Conservation (phyloP, 2,113 vertebrate genomes). For the Ciconia boyciana region DNA sequence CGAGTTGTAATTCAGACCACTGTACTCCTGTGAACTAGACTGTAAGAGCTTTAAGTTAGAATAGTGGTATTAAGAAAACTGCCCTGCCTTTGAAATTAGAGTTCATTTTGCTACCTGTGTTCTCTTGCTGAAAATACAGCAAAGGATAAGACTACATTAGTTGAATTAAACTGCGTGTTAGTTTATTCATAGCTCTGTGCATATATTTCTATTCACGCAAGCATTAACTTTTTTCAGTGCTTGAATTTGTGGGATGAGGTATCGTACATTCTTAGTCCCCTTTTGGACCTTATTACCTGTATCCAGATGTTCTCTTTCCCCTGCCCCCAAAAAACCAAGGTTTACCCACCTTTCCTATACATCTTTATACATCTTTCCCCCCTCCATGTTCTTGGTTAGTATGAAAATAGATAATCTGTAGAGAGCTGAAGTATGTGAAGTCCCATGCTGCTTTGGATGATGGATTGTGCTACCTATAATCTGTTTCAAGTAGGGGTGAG, state of each 20-base stretch:
- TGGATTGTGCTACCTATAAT: background rate
- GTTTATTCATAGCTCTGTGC: background rate
- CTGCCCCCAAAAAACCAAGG: background rate
- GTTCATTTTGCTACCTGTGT: background rate
- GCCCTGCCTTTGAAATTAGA: background rate
- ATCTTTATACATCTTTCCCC: background rate
- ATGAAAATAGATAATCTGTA: background rate
- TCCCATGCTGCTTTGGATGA: background rate
- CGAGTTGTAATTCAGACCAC: accelerated
- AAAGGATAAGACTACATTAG: background rate
- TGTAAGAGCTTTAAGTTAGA: background rate
- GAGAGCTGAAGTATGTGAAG: background rate
- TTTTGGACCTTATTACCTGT: background rate
- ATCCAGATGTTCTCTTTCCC: background rate
- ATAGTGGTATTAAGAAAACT: background rate
- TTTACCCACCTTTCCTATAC: background rate
- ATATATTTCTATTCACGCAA: background rate
- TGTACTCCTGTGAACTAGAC: background rate
- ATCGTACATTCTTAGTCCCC: background rate
- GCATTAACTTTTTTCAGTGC: background rate
- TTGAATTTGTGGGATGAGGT: background rate
- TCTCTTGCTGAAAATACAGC: background rate
- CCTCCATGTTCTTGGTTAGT: background rate
- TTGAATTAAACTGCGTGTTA: background rate
- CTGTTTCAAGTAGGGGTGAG: background rate